These are phyloP conservation scores for Acrocephalus arundinaceus DNA, from an alignment of 2,113 vertebrate species.

Conservation along the genomic window DNA sequence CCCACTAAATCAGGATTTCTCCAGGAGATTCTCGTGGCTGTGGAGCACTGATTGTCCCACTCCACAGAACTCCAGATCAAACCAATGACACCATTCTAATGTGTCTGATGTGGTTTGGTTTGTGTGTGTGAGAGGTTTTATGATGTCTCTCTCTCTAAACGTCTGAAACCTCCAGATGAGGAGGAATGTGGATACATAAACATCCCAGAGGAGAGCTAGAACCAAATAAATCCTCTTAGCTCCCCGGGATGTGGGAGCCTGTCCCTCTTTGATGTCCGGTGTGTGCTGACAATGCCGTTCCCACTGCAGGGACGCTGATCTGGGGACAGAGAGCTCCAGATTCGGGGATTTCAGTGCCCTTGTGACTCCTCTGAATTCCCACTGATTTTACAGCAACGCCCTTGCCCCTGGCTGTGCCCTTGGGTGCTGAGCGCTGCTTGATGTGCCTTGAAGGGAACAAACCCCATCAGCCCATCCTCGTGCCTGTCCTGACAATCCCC, in stretches of 20 bases:
- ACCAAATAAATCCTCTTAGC: constrained; percentile 63
- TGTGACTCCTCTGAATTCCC: background rate
- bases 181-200: constrained; percentile 14
- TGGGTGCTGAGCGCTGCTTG: background rate
- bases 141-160: background rate
- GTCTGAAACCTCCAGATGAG: background rate
- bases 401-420: background rate
- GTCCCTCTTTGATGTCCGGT: constrained; percentile 53
- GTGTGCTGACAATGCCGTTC: constrained; percentile 59
- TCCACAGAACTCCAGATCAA: background rate
- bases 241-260: constrained; percentile 16
- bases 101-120: background rate
- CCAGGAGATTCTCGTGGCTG: background rate
- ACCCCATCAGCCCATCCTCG: background rate
- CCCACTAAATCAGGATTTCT: background rate
- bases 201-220: constrained; percentile 30
- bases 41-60: background rate
- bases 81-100: background rate
- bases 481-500: background rate
- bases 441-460: background rate
- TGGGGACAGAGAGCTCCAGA: background rate
- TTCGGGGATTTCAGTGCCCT: background rate
- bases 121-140: background rate
- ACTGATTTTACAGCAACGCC: background rate
- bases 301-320: constrained; percentile 13